phyloP scores from a whole-genome alignment of 2,113 vertebrate genomes.

The Scopus umbretta region DNA sequence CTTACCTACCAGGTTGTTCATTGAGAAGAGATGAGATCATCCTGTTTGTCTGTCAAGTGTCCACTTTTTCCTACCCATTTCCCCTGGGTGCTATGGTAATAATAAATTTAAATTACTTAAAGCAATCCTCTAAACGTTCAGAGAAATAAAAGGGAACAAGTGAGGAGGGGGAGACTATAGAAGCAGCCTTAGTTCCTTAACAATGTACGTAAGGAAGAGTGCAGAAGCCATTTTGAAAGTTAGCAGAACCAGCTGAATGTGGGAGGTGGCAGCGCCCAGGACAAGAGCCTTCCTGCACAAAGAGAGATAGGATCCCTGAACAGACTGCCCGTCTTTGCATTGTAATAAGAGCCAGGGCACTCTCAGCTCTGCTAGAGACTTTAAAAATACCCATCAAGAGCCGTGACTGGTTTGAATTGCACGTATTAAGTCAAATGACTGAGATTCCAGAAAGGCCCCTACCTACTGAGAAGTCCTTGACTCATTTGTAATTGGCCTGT shows the following conservation, averaged over 20 bases:
- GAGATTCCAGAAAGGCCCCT: not conserved
- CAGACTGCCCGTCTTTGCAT: rapidly evolving
- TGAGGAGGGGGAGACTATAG: not conserved
- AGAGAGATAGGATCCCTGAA: not conserved
- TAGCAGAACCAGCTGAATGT: not conserved
- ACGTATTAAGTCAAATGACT: not conserved
- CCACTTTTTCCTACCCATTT: not conserved
- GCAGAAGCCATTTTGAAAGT: not conserved
- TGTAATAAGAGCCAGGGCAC: not conserved
- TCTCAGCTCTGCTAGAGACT: not conserved
- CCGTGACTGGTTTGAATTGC: not conserved
- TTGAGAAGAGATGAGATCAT: not conserved
- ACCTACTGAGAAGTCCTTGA: not conserved
- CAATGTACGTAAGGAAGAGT: not conserved
- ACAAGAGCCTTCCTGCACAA: not conserved
- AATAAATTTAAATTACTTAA: not conserved
- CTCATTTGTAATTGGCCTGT: not conserved
- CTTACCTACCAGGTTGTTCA: not conserved
- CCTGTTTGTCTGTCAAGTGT: not conserved
- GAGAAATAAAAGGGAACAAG: not conserved
- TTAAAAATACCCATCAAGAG: not conserved
- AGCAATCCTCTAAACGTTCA: not conserved
- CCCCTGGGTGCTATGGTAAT: not conserved
- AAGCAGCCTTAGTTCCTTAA: not conserved
- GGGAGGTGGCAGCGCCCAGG: not conserved